These are phyloP conservation scores for Urophycis tenuis DNA, from an alignment of 2,797 vertebrate genomes.

Conservation along the genomic window DNA sequence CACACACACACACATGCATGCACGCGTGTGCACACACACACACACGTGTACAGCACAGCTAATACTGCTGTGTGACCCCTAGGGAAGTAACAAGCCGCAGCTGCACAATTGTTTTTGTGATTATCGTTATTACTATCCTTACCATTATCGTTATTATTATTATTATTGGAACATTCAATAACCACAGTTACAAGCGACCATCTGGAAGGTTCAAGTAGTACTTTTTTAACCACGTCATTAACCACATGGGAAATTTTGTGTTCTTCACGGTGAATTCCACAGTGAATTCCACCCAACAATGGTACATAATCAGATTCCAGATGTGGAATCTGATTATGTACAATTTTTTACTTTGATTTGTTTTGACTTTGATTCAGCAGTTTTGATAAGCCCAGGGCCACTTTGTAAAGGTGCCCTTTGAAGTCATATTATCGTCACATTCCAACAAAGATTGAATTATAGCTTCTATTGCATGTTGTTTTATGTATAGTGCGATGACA, in stretches of 20 bases:
- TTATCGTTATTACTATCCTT: not conserved
- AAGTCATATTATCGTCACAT: not conserved
- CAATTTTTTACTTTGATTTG: not conserved
- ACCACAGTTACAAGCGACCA: not conserved
- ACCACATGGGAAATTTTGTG: not conserved
- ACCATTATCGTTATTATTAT: not conserved
- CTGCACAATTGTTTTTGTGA: not conserved
- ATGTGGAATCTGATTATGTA: not conserved
- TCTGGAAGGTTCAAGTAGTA: not conserved
- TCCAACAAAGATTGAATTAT: not conserved
- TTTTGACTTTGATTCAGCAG: not conserved
- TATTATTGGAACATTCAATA: not conserved
- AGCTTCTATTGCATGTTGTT: not conserved
- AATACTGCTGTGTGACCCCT: conserved; percentile 23
- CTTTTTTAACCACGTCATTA: not conserved
- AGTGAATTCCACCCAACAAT: not conserved
- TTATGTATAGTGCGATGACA: not conserved
- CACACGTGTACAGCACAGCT: conserved; percentile 20
- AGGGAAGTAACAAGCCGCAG: conserved; percentile 21
- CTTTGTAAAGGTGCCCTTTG: not conserved
- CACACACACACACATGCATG: not conserved
- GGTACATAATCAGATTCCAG: not conserved
- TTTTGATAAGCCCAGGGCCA: not conserved
- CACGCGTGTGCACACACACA: not conserved
- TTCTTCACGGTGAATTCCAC: not conserved